These are phyloP conservation scores for Cinclus cinclus DNA, from an alignment of 2,113 vertebrate genomes.

Conservation along the genomic window DNA sequence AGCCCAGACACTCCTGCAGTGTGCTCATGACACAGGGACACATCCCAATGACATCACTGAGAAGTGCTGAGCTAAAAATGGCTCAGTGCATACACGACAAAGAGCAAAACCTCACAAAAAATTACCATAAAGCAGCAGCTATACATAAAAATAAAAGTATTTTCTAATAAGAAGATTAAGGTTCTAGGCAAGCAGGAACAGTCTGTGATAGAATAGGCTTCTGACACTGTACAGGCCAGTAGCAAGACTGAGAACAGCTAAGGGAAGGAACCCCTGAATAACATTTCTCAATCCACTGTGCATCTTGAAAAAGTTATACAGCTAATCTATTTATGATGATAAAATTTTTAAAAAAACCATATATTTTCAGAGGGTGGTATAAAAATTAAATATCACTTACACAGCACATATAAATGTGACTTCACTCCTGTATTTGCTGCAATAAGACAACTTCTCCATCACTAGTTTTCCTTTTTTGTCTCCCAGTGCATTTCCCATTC, in stretches of 20 bases:
- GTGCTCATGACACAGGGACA: accelerated
- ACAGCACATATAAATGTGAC: neutral
- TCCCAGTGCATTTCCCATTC: neutral
- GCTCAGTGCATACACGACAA: neutral
- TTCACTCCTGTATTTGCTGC: neutral
- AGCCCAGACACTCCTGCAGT: neutral
- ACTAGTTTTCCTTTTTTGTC: neutral
- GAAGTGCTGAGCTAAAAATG: neutral
- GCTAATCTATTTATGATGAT: neutral
- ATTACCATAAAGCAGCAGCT: neutral
- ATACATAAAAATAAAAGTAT: neutral
- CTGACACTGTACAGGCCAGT: neutral
- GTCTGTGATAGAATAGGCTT: neutral
- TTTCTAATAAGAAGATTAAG: neutral
- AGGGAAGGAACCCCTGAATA: neutral
- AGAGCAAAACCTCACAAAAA: neutral
- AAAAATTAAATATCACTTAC: neutral
- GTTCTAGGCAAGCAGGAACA: neutral
- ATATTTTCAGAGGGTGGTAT: neutral
- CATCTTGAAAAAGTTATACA: neutral
- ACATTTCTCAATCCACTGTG: neutral
- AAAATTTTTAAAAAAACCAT: neutral
- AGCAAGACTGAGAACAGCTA: neutral
- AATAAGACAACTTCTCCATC: neutral
- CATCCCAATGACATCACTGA: neutral